phyloP scores from a whole-genome alignment of 2,113 vertebrate genomes.

The Anser brachyrhynchus region DNA sequence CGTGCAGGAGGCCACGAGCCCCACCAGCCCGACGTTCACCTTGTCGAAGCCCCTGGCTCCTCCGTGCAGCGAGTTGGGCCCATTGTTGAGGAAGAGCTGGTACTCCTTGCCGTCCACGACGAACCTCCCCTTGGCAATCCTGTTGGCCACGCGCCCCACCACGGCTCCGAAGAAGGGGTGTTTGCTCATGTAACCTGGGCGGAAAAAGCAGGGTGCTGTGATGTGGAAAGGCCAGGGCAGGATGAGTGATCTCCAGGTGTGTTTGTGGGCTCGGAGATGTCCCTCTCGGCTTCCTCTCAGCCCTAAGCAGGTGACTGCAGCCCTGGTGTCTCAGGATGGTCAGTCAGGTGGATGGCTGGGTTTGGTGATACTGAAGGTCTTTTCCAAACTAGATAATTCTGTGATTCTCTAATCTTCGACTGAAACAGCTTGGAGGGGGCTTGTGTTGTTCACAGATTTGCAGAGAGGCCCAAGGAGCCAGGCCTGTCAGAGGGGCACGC shows the following conservation, averaged over 20 bases:
- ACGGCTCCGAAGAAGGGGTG: conserved; percentile 88
- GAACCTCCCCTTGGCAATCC: conserved; percentile 87
- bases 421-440: not conserved
- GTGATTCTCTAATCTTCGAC: not conserved
- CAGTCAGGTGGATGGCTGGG: not conserved
- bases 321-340: not conserved
- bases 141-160: conserved; percentile 91
- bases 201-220: not conserved
- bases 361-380: not conserved
- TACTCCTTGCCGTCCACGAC: conserved; percentile 80
- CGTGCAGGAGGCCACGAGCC: rapidly evolving
- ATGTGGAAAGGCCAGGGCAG: not conserved
- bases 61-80: conserved; percentile 91
- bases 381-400: not conserved
- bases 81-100: conserved; percentile 86
- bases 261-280: not conserved
- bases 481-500: not conserved
- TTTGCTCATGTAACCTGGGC: conserved; percentile 85
- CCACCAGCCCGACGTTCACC: conserved; percentile 68
- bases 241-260: not conserved
- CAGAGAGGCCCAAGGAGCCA: not conserved
- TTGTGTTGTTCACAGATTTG: not conserved
- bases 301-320: not conserved
- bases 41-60: conserved; percentile 91
- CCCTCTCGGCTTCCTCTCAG: not conserved